Evolutionary conservation across 2,888 invertebrate species (phyloP), one percentile per base, ranked within the genome.

Genomic region (Invenusta paracnida): DNA sequence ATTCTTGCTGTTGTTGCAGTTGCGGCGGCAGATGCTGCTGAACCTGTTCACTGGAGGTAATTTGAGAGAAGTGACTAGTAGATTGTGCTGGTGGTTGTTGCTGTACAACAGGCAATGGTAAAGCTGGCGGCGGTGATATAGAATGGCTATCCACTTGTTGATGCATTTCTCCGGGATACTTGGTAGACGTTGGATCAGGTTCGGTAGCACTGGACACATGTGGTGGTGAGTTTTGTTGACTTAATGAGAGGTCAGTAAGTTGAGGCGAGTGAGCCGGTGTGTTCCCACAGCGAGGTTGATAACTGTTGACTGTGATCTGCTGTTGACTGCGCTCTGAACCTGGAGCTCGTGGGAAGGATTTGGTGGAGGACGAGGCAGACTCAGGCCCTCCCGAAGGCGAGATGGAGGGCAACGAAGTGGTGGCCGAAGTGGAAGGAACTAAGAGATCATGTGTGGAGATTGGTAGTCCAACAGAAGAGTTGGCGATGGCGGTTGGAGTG

Each of bases 301-400:
- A n/a, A n/a, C n/a, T n/a, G n/a, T n/a, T n/a, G n/a, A n/a, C n/a
- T 11, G 5, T 17, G 1, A 67, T 29, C 27, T 84, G 84, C 17
- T 84, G 84, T 73, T 73, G 73, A 73, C 73, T 73, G 25, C 85
- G 30, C 66, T 85, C 85, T 0, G 85, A 85, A n/a, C 85, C 85
- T 0, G 85, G 85, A 11, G 85, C 85, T 27, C 83, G 82, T 30
- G 85, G 31, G 30, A 85, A 85, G 0, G 82, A 85, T 66, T 84
- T 84, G 67, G 84, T 67, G 25, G 73, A 73, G 23, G 73, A 73
- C 2, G 73, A 73, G 2, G 11, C 73, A 73, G 73, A 73, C 27
- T 73, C 73, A 73, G 17, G 2, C 27, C 2, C 11, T 73, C 17
- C 17, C 2, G 27, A 73, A 5, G 73, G 73, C 25, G 73, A 73